A percentile compares a stretch with the other conserved stretches of the same genome.
phyloP scores from a whole-genome alignment of 2,888 invertebrate species.

The Protonemura montana region DNA sequence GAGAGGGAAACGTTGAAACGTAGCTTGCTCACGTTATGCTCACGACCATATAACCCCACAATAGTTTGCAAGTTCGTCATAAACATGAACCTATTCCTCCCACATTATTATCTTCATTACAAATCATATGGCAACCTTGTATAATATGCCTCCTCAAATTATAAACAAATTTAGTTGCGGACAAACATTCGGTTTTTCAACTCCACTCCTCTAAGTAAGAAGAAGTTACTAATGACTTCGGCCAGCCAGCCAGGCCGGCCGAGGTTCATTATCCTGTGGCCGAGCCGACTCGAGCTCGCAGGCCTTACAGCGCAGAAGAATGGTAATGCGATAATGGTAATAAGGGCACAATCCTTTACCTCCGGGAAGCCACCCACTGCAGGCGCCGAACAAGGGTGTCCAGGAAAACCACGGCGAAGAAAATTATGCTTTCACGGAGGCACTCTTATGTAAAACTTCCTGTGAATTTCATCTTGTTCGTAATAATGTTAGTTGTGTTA shows the following conservation, averaged over 20 bases:
- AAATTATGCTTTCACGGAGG: neutral
- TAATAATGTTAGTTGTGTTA: neutral
- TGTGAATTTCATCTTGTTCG: neutral
- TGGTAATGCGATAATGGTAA: conserved; percentile 22
- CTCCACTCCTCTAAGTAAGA: neutral
- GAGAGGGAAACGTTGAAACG: neutral
- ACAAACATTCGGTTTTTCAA: conserved; percentile 35
- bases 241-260: neutral
- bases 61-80: neutral
- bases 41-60: neutral
- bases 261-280: conserved; percentile 7
- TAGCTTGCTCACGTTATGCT: neutral
- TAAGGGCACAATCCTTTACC: conserved; percentile 3
- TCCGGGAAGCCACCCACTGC: conserved; percentile 19
- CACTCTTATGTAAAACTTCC: neutral
- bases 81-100: conserved; percentile 8
- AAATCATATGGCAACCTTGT: conserved; percentile 31
- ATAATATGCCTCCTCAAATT: conserved; percentile 40
- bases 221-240: neutral
- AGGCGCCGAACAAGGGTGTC: neutral
- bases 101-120: conserved; percentile 18
- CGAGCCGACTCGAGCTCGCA: neutral
- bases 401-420: neutral
- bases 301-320: neutral
- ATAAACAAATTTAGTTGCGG: conserved; percentile 43